Evolutionary conservation across 2,797 vertebrate species (phyloP), one percentile per base, ranked within the genome.

Genomic region (Lepilemur ruficaudatus): DNA sequence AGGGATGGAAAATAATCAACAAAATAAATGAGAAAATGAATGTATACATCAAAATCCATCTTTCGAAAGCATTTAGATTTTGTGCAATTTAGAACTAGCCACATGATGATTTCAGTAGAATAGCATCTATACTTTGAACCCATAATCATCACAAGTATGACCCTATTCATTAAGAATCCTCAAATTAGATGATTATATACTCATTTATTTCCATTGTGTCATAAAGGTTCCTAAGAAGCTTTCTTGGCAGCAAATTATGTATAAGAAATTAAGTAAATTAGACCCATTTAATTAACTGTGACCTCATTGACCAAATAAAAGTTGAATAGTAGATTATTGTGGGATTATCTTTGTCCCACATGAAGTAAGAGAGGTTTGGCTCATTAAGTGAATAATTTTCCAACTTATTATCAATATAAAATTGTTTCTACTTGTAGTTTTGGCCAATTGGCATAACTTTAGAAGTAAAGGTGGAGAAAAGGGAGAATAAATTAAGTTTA

Each of bases 221-320:
- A 14, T 95, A 76, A 93, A 46, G 4, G 41, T 82, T 88, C 25
- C 76, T 55, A 22, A 57, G 75, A 20, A 81, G 55, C 32, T 92
- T 69, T 90, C 69, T 80, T 95, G 57, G 55, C 61, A 73, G 80
- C 38, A 83, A 88, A 67, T 14, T 43, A 80, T 92, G 17, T 69
- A n/a, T 46, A 75, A 89, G n/a, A 94, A 93, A 72, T 80, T n/a
- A 80, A 25, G 11, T 72, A 93, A 94, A 89, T 86, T 75, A 92
- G n/a, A 52, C n/a, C 28, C 25, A 89, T 82, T 57, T 92, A 76
- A 89, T 95, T 79, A 91, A 93, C 12, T 65, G 30, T 92, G 22
- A 22, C 30, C 9, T 80, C 28, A 85, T 2, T 65, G 72, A 76
- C 38, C 73, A 83, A 92, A 86, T 35, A 75, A 79, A 87, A 83